Percentiles rank a stretch among this genome's conserved stretches.
These are phyloP conservation scores for Choristoneura fumiferana DNA, from an alignment of 1,140 invertebrate genomes.

Conservation along the genomic window DNA sequence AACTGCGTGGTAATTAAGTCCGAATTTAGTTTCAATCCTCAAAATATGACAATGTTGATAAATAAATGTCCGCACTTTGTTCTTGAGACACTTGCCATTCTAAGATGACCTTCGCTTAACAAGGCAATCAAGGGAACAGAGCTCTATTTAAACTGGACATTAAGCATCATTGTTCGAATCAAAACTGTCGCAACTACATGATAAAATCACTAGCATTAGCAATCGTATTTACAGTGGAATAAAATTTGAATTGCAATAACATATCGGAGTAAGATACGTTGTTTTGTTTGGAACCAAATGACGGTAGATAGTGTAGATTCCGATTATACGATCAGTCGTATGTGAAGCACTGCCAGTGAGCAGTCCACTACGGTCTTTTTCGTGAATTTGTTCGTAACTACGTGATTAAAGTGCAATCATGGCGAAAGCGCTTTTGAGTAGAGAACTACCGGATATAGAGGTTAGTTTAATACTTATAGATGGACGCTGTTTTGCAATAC, in stretches of 20 bases:
- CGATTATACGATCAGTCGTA: conserved; percentile 42
- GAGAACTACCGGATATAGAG: conserved; percentile 85
- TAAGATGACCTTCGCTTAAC: conserved; percentile 6
- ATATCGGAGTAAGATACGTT: background rate
- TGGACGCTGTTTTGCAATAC: too few species aligned
- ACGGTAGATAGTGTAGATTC: conserved; percentile 10
- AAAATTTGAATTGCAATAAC: too few species aligned
- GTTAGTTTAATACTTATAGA: conserved; percentile 69
- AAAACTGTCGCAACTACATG: background rate
- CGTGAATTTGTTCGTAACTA: conserved; percentile 15
- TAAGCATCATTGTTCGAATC: background rate
- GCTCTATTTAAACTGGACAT: background rate
- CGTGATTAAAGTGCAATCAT: conserved; percentile 37
- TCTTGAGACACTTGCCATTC: background rate
- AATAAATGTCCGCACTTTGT: background rate
- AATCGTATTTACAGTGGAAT: too few species aligned
- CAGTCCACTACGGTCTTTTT: conserved; percentile 51
- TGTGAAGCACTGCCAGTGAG: conserved; percentile 68
- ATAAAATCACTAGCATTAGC: background rate
- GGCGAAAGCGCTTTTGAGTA: conserved; percentile 78
- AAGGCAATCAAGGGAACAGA: background rate
- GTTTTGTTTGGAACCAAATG: background rate
- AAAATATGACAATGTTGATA: conserved; percentile 1
- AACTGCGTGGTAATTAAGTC: too few species aligned
- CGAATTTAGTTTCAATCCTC: too few species aligned